These are phyloP conservation scores for Laupala kohalensis DNA, from an alignment of 1,140 invertebrate species.

Conservation along the genomic window DNA sequence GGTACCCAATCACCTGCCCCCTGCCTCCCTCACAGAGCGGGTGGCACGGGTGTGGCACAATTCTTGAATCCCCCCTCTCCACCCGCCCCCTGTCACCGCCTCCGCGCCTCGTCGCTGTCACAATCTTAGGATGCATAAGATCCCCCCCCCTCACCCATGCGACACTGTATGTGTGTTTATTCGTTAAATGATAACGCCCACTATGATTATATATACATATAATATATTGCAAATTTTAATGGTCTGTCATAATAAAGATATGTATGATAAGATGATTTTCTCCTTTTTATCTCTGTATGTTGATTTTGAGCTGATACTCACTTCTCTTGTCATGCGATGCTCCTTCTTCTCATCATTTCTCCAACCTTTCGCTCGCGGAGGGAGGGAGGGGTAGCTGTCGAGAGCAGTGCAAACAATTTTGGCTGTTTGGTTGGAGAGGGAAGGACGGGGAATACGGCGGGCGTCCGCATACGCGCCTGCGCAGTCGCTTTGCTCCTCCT, in stretches of 20 bases:
- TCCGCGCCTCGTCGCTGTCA: too few relatives aligned
- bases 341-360: background rate
- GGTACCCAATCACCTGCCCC: too few relatives aligned
- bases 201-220: background rate
- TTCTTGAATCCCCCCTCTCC: too few relatives aligned
- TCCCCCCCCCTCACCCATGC: background rate
- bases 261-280: background rate
- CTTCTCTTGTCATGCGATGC: background rate
- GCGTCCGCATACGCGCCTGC: too few relatives aligned
- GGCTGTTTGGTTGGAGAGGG: too few relatives aligned
- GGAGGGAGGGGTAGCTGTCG: background rate
- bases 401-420: background rate
- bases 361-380: background rate
- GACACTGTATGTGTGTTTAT: background rate
- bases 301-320: background rate
- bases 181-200: background rate
- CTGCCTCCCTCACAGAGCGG: too few relatives aligned
- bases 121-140: too few relatives aligned
- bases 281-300: background rate
- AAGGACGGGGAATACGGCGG: too few relatives aligned
- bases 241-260: background rate
- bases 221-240: background rate
- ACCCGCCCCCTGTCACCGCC: too few relatives aligned
- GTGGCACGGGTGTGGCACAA: too few relatives aligned
- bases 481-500: too few relatives aligned